Percentiles rank a stretch among this genome's conserved stretches.
These are phyloP conservation scores for Chaetodon trifasciatus DNA, from an alignment of 2,797 vertebrate genomes.

Conservation along the genomic window DNA sequence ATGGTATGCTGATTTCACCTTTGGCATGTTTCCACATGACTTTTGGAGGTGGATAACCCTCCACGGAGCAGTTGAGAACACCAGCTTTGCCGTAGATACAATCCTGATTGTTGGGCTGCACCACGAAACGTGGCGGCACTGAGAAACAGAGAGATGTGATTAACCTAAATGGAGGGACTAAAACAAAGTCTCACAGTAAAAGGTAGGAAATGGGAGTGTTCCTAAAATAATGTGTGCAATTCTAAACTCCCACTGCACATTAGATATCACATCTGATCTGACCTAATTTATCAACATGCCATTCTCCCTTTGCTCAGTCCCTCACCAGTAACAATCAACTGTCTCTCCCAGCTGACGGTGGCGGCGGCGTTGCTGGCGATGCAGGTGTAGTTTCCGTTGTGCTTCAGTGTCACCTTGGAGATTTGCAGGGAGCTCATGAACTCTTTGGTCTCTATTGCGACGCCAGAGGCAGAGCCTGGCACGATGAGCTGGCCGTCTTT, in stretches of 20 bases:
- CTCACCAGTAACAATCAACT: constrained; percentile 96
- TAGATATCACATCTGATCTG: constrained; percentile 26
- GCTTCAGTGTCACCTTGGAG: constrained; percentile 97
- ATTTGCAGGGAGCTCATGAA: constrained; percentile 99
- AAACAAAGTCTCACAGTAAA: constrained; percentile 9
- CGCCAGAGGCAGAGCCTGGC: constrained; percentile 91
- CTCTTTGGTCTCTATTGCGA: constrained; percentile 98
- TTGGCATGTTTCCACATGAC: constrained; percentile 99
- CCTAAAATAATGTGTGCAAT: constrained; percentile 27
- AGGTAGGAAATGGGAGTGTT: constrained; percentile 24
- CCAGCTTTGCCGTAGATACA: constrained; percentile 98
- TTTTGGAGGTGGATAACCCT: constrained; percentile 97
- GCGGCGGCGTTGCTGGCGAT: constrained; percentile 96
- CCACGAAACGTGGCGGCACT: constrained; percentile 97
- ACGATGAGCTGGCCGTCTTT: constrained; percentile 98
- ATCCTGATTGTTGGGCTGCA: constrained; percentile 98
- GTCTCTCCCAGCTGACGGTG: constrained; percentile 96
- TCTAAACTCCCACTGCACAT: constrained; percentile 27
- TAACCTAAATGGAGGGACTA: constrained; percentile 7
- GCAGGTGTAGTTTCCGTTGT: constrained; percentile 99
- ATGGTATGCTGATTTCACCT: constrained; percentile 82
- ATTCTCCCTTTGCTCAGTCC: constrained; percentile 16
- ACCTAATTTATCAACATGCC: constrained; percentile 34
- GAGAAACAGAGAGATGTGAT: constrained; percentile 41
- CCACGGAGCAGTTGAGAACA: constrained; percentile 97